Base-by-base conservation (phyloP, 2,113 vertebrate species). In the Climacteris rufus region DNA sequence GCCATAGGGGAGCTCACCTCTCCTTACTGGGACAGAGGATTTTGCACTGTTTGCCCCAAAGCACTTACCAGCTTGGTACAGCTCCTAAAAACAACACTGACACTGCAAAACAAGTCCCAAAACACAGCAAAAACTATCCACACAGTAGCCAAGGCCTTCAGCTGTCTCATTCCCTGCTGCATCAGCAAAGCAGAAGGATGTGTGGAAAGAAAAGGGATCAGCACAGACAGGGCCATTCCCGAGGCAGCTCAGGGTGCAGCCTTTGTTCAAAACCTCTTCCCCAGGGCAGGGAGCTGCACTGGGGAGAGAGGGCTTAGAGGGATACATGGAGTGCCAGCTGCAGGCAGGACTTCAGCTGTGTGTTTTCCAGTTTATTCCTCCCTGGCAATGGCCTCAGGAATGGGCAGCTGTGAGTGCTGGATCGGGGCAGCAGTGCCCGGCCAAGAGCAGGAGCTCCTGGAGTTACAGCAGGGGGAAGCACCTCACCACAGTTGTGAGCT, bases 391-490 rank as follows among this genome's bases (percentile, higher is more conserved):
- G 21, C 31, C 57, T 72, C 63, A 6, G 53, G 61, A 39, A 35
- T 0, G 1, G 22, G 75, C 56, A 63, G 78, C 57, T 90, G 82
- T 0, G 1, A 40, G 52, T 4, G 17, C 53, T 3, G 56, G 49
- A 30, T 40, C 1, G 0, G 57, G 76, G 63, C 65, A 79, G 71
- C 61, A 37, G 81, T 6, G 39, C 53, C 42, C 10, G 71, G 63
- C 33, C 4, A 6, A 44, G 47, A 96, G 71, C 92, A 80, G 83
- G 49, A 93, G 86, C 47, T 90, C 25, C 72, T 71, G 79, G 59
- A 93, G 74, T 31, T 93, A 65, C 90, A 77, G 80, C 95, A 94
- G 91, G 87, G 88, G 94, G 89, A 95, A 91, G 88, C 90, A 83
- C 40, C 42, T 93, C 80, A 63, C 88, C 25, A 1, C 44, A 3